Evolutionary conservation across 2,797 vertebrate species (phyloP).

Genomic region (Bufotes viridis): DNA sequence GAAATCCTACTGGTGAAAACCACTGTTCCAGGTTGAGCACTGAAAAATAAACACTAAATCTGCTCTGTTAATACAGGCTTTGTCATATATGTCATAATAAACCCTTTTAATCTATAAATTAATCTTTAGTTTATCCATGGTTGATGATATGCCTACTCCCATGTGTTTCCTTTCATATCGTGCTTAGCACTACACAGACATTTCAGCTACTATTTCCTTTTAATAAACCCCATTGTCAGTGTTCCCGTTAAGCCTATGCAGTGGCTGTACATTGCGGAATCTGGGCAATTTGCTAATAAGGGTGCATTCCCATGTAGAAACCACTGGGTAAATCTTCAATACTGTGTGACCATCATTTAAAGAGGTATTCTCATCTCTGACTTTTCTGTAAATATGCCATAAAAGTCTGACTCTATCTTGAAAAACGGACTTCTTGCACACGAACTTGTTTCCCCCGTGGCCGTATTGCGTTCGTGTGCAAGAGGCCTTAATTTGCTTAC

Average conservation of each 20-base stretch:
- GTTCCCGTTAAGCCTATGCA: neutral
- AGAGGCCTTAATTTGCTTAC: no score
- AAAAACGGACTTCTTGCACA: no score
- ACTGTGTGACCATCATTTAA: no score
- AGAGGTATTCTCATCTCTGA: no score
- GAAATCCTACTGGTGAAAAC: neutral
- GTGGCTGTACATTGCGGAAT: no score
- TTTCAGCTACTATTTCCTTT: neutral
- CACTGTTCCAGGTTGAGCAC: neutral
- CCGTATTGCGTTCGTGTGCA: no score
- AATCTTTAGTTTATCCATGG: neutral
- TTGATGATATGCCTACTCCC: neutral
- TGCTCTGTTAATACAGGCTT: neutral
- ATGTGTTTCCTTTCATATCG: neutral
- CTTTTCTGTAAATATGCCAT: no score
- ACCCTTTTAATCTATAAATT: constrained; percentile 4
- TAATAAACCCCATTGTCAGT: neutral
- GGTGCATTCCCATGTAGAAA: no score
- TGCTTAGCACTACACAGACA: neutral
- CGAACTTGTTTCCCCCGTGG: no score
- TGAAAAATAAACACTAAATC: constrained; percentile 4
- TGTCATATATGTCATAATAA: neutral
- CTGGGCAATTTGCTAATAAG: no score
- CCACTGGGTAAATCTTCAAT: no score
- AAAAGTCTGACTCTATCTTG: no score